Evolutionary conservation across 2,888 invertebrate genomes (phyloP).

Genomic region (Cheilosia vernalis): DNA sequence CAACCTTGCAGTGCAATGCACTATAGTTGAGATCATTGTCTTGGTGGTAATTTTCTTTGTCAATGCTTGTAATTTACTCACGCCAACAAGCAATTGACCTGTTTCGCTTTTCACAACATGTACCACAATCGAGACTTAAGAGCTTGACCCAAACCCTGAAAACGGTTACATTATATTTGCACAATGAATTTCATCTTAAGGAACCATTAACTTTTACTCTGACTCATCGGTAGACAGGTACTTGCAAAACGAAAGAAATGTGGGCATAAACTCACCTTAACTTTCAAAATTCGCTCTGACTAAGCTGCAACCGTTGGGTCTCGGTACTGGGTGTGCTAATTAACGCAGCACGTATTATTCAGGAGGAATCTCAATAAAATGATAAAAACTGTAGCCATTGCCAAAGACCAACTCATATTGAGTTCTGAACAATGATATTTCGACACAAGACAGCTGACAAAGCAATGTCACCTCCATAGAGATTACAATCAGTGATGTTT

Average conservation of each 20-base stretch:
- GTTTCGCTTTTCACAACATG: slow-evolving; percentile 16
- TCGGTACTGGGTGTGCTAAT: slow-evolving; percentile 50
- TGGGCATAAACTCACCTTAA: slow-evolving; percentile 18
- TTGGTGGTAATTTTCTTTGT: slow-evolving; percentile 35
- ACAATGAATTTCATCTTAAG: slow-evolving; percentile 37
- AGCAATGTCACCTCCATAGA: slow-evolving; percentile 6
- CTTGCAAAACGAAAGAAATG: not conserved
- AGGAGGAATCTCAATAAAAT: slow-evolving; percentile 21
- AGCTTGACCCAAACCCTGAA: slow-evolving; percentile 19
- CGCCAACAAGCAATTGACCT: slow-evolving; percentile 50
- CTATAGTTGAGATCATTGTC: slow-evolving; percentile 10
- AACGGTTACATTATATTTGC: slow-evolving; percentile 8
- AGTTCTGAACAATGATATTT: slow-evolving; percentile 24
- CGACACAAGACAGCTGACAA: slow-evolving; percentile 11
- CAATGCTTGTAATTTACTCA: slow-evolving; percentile 21
- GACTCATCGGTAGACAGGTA: slow-evolving; percentile 26
- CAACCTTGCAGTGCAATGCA: slow-evolving; percentile 35
- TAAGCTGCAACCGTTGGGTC: not conserved
- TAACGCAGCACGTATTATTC: slow-evolving; percentile 40
- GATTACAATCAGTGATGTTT: slow-evolving; percentile 8
- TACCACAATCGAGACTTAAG: not conserved
- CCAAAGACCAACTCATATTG: not conserved
- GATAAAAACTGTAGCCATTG: slow-evolving; percentile 1
- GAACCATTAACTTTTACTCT: slow-evolving; percentile 22
- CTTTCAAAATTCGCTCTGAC: slow-evolving; percentile 20